Base-by-base conservation (phyloP, 2,113 vertebrate species). In the Nothocercus nigrocapillus region DNA sequence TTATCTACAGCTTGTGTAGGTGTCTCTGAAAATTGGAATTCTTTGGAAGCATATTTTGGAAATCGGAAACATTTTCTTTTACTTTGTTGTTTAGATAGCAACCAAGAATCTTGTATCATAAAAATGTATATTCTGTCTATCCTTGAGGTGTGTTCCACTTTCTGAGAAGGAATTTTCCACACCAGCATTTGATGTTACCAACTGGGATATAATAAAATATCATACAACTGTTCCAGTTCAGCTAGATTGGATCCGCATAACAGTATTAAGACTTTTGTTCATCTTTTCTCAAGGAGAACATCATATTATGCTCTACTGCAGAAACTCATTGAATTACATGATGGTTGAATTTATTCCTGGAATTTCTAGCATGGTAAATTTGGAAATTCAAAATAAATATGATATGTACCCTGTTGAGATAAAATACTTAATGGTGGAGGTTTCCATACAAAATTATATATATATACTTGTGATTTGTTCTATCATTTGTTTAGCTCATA, bases 201-300 rank as follows among this genome's bases (percentile, higher is more conserved):
- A 0, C 44, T 7, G 7, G 16, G n/a, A 56, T 32, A 5, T 30
- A 78, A 64, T 53, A 53, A 76, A 79, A 12, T 81, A 42, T 74
- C 2, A 0, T 74, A 69, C 47, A 89, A 8, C 61, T 45, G 42
- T 90, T 97, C 42, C 82, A 91, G 75, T 91, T 79, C 74, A 94
- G 58, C 67, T 74, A 53, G 72, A 90, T 84, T 85, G 73, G 91
- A 79, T 45, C 88, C 93, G 66, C 81, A 62, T 94, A 95, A 96
- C 27, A 27, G 62, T 73, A 79, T 91, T 78, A 89, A 62, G 34
- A 25, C 72, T 94, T 89, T 90, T 78, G 53, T 19, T 64, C 66
- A 13, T 62, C 36, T 1, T 88, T 95, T 93, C 87, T 93, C 66
- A 69, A 61, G 82, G 66, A 94, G 47, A 85, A 63, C 72, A 83